Conservation (phyloP, 2,888 invertebrate species). For the Eristalis arbustorum region DNA sequence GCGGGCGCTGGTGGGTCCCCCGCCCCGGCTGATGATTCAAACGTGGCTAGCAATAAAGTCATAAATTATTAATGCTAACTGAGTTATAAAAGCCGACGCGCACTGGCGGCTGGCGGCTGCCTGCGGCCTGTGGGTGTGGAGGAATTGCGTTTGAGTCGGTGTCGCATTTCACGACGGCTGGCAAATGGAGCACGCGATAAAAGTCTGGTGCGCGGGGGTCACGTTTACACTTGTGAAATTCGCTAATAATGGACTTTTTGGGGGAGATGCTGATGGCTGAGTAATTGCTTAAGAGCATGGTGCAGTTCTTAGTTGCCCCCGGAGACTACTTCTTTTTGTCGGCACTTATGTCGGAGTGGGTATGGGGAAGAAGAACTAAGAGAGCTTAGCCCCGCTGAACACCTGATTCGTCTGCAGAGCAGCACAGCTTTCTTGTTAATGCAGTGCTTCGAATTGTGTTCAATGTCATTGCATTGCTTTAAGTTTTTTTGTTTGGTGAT, state of each 20-base stretch:
- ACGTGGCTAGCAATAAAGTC: slow-evolving; percentile 55
- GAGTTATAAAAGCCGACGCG: slow-evolving; percentile 57
- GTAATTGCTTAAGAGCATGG: not conserved
- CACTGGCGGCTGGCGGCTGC: not conserved
- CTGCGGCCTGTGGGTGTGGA: not conserved
- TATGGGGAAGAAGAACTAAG: too few species aligned
- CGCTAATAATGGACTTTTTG: not conserved
- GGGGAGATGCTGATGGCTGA: not conserved
- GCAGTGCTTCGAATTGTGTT: too few species aligned
- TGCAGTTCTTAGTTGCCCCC: not conserved
- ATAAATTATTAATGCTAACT: slow-evolving; percentile 63
- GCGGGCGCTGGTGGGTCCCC: slow-evolving; percentile 33
- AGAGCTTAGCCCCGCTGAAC: too few species aligned
- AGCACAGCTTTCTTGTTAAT: too few species aligned
- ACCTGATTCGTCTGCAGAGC: too few species aligned
- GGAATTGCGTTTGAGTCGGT: slow-evolving; percentile 32
- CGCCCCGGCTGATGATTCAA: slow-evolving; percentile 43
- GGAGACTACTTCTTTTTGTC: not conserved
- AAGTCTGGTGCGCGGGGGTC: not conserved
- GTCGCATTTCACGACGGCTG: slow-evolving; percentile 19
- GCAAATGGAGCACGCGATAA: slow-evolving; percentile 36
- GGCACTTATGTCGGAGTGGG: not conserved
- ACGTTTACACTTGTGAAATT: not conserved
- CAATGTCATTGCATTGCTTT: too few species aligned
- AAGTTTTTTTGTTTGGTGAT: too few species aligned